These are phyloP conservation scores for Antrozous pallidus DNA, from an alignment of 2,797 vertebrate genomes.

Conservation along the genomic window DNA sequence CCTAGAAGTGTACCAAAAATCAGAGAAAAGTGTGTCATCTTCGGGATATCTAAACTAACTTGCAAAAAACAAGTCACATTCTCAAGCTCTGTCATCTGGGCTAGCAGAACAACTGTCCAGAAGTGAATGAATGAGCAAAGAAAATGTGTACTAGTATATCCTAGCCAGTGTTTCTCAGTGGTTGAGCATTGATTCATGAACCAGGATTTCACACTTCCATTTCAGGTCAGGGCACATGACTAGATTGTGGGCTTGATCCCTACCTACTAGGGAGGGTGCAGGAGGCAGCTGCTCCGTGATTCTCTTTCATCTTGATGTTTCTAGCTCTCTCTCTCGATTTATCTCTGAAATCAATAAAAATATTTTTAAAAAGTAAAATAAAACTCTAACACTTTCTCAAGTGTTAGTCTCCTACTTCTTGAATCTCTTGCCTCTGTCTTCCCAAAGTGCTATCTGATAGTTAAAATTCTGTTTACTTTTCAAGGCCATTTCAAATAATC, in stretches of 20 bases:
- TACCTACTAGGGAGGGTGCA: no score
- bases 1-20: neutral
- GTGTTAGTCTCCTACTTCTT: neutral
- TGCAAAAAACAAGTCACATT: neutral
- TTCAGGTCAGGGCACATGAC: no score
- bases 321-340: no score
- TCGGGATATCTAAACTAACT: neutral
- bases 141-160: neutral
- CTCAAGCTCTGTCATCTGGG: neutral
- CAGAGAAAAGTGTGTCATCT: neutral
- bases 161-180: no score
- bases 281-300: no score
- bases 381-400: neutral
- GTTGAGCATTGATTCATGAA: no score
- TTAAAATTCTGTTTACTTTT: constrained; percentile 26
- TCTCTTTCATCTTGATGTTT: no score
- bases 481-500: constrained; percentile 36
- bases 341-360: no score
- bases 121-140: neutral
- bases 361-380: neutral
- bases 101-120: neutral
- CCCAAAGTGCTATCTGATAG: neutral
- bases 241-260: no score
- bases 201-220: no score
- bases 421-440: neutral